Evolutionary conservation across 2,888 invertebrate genomes (phyloP), one percentile per base, ranked within the genome.

Genomic region (Tenthredo mesomela): DNA sequence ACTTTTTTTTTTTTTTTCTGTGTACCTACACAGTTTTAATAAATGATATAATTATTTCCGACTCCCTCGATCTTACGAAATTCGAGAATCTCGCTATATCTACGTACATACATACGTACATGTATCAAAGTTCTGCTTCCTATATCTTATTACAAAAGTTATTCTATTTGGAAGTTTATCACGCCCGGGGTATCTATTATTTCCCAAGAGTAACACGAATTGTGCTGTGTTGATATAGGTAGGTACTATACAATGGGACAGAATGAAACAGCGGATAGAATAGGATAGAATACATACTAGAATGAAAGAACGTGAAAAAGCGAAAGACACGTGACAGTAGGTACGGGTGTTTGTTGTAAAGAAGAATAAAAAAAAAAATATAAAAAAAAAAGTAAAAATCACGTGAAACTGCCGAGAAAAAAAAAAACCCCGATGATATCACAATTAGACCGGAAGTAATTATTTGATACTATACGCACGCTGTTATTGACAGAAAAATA

Each of bases 171-270:
- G 21, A 61, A 61, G 61, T 61, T 61, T 61, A n/a, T n/a, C 61
- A 61, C 61, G 61, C 21, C 61, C 4, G 10, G 25, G 2, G 12
- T 25, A 61, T 61, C 25, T 61, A 61, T 61, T 61, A 61, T 61
- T 61, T 61, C 61, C 61, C 61, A 61, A 61, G 61, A 61, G 61
- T 61, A 61, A 25, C 25, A 25, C 61, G 61, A 61, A 61, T 61
- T 61, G 61, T 12, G 9, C 25, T 61, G 21, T 61, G 21, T 61
- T 12, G 61, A 61, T 61, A 25, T n/a, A n/a, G 50, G 18, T n/a
- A 37, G 18, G 3, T 47, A 50, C 50, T 18, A n/a, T 54, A 54
- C 54, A 54, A n/a, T 18, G 6, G 50, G 1, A n/a, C n/a, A 6
- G 50, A 50, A n/a, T 50, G 6, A 18, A n/a, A 33, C 2, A 33